Conservation (phyloP, 2,113 vertebrate species). For the Lathamus discolor region DNA sequence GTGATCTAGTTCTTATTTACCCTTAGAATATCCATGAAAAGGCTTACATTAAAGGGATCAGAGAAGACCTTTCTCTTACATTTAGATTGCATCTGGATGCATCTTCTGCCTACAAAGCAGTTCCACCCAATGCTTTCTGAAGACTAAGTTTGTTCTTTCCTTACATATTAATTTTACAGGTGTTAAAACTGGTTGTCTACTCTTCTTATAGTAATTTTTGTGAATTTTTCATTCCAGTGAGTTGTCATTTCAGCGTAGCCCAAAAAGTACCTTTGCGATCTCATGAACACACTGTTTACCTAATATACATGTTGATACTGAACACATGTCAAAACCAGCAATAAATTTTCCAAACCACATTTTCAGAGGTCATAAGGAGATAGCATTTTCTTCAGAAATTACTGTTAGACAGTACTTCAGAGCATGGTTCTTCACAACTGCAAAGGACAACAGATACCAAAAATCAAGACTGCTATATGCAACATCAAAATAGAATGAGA, state of each 20-base stretch:
- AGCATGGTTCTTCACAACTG: neutral
- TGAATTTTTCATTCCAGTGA: neutral
- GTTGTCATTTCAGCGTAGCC: neutral
- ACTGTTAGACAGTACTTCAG: neutral
- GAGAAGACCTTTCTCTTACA: neutral
- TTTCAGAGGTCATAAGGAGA: neutral
- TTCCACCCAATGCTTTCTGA: neutral
- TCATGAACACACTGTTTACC: neutral
- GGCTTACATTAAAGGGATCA: neutral
- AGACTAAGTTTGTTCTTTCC: neutral
- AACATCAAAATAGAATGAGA: neutral
- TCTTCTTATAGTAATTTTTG: neutral
- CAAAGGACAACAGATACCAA: neutral
- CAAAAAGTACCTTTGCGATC: neutral
- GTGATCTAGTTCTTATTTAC: neutral
- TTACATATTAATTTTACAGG: neutral
- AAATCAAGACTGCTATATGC: neutral
- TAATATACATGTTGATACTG: neutral
- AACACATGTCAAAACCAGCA: neutral
- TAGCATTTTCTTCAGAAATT: neutral
- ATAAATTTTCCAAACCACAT: neutral
- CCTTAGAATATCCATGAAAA: neutral
- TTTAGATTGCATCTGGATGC: neutral
- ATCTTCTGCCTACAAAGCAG: neutral
- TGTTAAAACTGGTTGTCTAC: neutral